Evolutionary conservation across 2,888 invertebrate species (phyloP).

Genomic region (Dioctria rufipes): DNA sequence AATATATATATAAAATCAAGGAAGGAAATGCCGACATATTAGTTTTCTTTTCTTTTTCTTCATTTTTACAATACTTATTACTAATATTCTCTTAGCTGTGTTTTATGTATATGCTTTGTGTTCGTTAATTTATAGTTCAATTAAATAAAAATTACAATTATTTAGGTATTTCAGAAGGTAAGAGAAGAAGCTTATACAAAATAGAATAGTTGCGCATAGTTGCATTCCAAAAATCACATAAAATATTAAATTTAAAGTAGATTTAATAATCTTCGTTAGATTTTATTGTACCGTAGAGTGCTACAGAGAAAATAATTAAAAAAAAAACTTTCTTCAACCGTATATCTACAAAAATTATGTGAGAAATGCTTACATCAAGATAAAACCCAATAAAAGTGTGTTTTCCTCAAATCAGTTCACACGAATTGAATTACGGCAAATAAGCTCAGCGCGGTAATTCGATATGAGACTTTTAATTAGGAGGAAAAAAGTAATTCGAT

Average conservation of each 20-base stretch:
- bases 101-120: constrained; percentile 33
- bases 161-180: neutral
- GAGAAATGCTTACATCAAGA: neutral
- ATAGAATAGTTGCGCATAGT: too few relatives aligned
- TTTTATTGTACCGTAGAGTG: too few relatives aligned
- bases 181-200: neutral
- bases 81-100: constrained; percentile 6
- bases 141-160: neutral
- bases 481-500: constrained; percentile 24
- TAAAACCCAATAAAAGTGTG: neutral
- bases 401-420: neutral
- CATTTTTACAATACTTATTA: neutral
- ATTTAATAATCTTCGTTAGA: too few relatives aligned
- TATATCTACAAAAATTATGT: too few relatives aligned
- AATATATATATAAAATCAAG: constrained; percentile 33
- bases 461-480: neutral
- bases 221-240: too few relatives aligned
- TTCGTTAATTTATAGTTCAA: constrained; percentile 14
- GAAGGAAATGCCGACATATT: neutral
- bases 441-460: neutral
- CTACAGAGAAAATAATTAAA: too few relatives aligned
- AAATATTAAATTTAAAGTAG: too few relatives aligned
- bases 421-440: neutral
- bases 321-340: too few relatives aligned
- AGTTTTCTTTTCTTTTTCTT: constrained; percentile 2